These are phyloP conservation scores for Gymnorhina tibicen DNA, from an alignment of 2,113 vertebrate species.

Conservation along the genomic window DNA sequence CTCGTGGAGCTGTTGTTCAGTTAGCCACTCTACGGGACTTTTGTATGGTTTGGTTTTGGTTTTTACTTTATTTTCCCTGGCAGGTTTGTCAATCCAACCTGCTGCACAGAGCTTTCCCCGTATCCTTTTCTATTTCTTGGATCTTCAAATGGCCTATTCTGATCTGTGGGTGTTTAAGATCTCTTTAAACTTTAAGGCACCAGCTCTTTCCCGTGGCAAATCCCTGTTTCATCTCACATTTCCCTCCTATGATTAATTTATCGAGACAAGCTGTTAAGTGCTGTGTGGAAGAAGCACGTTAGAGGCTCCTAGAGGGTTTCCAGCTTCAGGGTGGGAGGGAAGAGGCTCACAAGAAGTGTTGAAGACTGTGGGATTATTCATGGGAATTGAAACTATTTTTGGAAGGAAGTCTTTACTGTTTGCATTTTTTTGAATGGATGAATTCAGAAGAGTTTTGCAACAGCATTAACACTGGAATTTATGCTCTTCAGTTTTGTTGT, in stretches of 20 bases:
- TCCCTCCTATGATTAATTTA: constrained; percentile 40
- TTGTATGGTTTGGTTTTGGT: not conserved
- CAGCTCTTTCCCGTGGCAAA: not conserved
- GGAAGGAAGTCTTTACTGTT: not conserved
- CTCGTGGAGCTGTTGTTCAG: not conserved
- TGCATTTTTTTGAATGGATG: not conserved
- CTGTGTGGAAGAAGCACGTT: constrained; percentile 3
- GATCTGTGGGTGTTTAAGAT: not conserved
- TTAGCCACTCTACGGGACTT: not conserved
- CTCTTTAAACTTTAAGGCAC: constrained; percentile 17
- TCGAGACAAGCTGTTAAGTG: constrained; percentile 17
- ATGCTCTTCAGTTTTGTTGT: not conserved
- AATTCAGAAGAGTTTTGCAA: not conserved
- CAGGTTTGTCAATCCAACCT: not conserved
- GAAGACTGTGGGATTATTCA: not conserved
- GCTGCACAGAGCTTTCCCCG: not conserved
- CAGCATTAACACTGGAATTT: not conserved
- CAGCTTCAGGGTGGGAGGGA: not conserved
- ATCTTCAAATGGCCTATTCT: not conserved
- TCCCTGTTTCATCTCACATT: constrained; percentile 1
- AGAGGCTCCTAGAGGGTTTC: not conserved
- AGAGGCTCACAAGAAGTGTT: not conserved
- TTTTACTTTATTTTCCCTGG: not conserved
- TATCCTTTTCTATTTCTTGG: not conserved
- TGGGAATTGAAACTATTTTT: not conserved